Base-by-base conservation (phyloP, 2,888 invertebrate species). In the Oxystoma pomonae region DNA sequence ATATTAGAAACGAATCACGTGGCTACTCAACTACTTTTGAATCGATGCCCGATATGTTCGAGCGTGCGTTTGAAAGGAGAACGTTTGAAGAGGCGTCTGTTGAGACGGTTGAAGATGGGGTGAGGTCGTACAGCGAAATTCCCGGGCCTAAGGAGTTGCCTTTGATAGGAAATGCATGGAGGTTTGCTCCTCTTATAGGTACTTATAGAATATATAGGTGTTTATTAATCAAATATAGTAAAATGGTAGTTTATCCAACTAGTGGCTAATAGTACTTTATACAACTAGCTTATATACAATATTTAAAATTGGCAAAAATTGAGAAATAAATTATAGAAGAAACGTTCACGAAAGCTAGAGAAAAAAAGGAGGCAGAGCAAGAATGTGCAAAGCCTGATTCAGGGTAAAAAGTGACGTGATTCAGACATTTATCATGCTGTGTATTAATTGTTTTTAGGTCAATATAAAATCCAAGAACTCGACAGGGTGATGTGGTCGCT, bases 61-160 rank as follows among this genome's bases (percentile, higher is more conserved):
- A 72, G 16, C 63, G 69, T 55, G 53, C 58, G 12, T 64, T 65
- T 19, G 67, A 67, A 55, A 62, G 67, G 12, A 35, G 35, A 3
- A 7, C 35, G 35, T 3, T 35, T 35, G 35, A 35, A 35, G 35
- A 12, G 12, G 3, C 35, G 12, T 68, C 64, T 49, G 63, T 56
- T 1, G 67, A 70, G 59, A 61, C 65, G 17, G 67, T 66, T 1
- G 70, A 70, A 20, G 59, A 61, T 18, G 68, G 69, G 7, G 68
- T 71, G 0, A 77, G 72, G 61, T 83, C 86, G 0, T 92, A 90
- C 77, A 78, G 83, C 58, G 84, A 84, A 65, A 87, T 92, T 75
- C 92, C 92, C 1, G 92, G 92, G 18, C 91, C 91, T 17, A 86
- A 82, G 79, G 87, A 87, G 58, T 77, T 90, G 74, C 91, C 91